A percentile compares a stretch with the other conserved stretches of the same genome.
phyloP scores from a whole-genome alignment of 2,113 vertebrate genomes.

The Bostrychus sinensis region DNA sequence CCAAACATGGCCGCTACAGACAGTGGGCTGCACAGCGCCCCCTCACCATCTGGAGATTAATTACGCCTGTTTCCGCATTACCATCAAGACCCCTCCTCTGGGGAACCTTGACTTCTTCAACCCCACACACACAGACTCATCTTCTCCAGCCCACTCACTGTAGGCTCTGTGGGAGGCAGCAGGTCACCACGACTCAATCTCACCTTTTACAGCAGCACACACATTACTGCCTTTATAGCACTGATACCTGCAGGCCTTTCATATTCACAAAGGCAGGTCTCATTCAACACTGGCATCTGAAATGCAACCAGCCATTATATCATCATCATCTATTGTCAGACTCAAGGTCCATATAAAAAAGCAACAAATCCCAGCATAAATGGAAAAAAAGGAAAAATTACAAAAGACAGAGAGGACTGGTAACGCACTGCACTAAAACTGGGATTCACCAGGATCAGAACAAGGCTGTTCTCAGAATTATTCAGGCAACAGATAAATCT shows the following conservation, averaged over 20 bases:
- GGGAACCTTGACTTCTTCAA: constrained; percentile 70
- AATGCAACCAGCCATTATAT: too few relatives aligned
- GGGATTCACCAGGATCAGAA: too few relatives aligned
- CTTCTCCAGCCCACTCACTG: constrained; percentile 36
- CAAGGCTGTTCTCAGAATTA: too few relatives aligned
- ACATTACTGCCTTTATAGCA: constrained; percentile 46
- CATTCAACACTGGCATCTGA: constrained; percentile 17
- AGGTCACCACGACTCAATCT: constrained; percentile 51
- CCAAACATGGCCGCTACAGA: constrained; percentile 56
- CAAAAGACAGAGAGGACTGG: too few relatives aligned
- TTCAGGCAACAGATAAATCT: too few relatives aligned
- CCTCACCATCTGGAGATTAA: constrained; percentile 72
- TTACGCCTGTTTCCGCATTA: constrained; percentile 68
- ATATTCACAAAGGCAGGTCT: constrained; percentile 26
- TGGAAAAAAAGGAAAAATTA: too few relatives aligned
- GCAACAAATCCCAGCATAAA: too few relatives aligned
- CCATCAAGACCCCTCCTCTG: constrained; percentile 53
- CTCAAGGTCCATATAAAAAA: too few relatives aligned
- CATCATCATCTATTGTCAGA: too few relatives aligned
- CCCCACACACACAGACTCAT: constrained; percentile 34
- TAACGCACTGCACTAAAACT: too few relatives aligned
- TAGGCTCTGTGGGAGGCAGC: constrained; percentile 30
- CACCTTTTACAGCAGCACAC: constrained; percentile 46
- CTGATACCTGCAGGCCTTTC: constrained; percentile 23
- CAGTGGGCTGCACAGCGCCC: constrained; percentile 45